Percentiles rank a stretch among this genome's conserved stretches.
phyloP scores from a whole-genome alignment of 2,113 vertebrate genomes.

The cattle (Bos taurus) region ARS-UCD2.0 NC_037330.1:106000501-106001000 shows the following conservation, averaged over 20 bases:
- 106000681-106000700: not conserved
- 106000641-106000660: not conserved
- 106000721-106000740: not conserved
- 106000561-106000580: not conserved
- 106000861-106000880: not conserved
- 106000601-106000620: not conserved
- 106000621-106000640: not conserved
- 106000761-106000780: not conserved
- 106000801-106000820: not conserved
- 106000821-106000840: not conserved
- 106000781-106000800: not conserved
- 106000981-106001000: not conserved
- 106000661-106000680: not conserved
- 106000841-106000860: not conserved
- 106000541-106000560: not conserved
- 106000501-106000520: not conserved
- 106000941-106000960: not conserved
- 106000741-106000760: not conserved
- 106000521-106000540: not conserved
- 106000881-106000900: not conserved
- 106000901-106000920: not conserved
- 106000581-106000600: not conserved
- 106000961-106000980: not conserved
- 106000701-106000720: not conserved
- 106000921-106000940: not conserved